phyloP scores from a whole-genome alignment of 1,140 invertebrate species.

The Cyphomyrmex costatus region DNA sequence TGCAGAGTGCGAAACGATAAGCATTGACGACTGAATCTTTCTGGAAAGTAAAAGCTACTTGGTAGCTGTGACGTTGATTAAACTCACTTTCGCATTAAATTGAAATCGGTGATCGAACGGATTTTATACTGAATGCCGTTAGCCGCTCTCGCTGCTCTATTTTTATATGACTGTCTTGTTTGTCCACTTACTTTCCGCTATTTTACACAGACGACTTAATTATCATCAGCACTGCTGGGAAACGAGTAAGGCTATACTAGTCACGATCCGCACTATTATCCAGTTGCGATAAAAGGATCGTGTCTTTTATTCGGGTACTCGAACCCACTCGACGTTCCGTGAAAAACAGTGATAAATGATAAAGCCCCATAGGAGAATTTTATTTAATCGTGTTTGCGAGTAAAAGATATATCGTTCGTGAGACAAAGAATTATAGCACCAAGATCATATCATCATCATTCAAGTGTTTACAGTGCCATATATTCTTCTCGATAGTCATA shows the following conservation, averaged over 20 bases:
- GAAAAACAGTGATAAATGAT: conserved; percentile 33
- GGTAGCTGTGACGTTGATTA: conserved; percentile 20
- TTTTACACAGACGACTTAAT: conserved; percentile 38
- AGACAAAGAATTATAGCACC: conserved; percentile 35
- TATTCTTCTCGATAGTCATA: background rate
- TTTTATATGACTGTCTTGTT: conserved; percentile 42
- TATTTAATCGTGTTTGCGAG: conserved; percentile 34
- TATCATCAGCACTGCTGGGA: conserved; percentile 4
- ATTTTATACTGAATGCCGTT: conserved; percentile 65
- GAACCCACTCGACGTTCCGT: background rate
- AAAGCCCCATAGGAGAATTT: conserved; percentile 1
- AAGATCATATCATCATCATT: conserved; percentile 13
- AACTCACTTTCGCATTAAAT: conserved; percentile 61
- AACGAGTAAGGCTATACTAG: conserved; percentile 24
- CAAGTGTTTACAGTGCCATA: conserved; percentile 3
- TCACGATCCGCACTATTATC: conserved; percentile 53
- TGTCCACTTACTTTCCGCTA: conserved; percentile 59
- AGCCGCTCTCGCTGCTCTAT: conserved; percentile 65
- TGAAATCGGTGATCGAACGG: conserved; percentile 54
- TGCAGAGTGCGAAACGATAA: background rate
- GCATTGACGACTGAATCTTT: background rate
- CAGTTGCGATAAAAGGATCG: conserved; percentile 4
- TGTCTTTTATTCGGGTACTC: conserved; percentile 40
- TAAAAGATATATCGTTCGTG: background rate
- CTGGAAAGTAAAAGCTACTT: conserved; percentile 62